Percentiles rank a stretch among this genome's conserved stretches.
Evolutionary conservation across 2,113 vertebrate species (phyloP).

Genomic region (Glaucidium brasilianum): DNA sequence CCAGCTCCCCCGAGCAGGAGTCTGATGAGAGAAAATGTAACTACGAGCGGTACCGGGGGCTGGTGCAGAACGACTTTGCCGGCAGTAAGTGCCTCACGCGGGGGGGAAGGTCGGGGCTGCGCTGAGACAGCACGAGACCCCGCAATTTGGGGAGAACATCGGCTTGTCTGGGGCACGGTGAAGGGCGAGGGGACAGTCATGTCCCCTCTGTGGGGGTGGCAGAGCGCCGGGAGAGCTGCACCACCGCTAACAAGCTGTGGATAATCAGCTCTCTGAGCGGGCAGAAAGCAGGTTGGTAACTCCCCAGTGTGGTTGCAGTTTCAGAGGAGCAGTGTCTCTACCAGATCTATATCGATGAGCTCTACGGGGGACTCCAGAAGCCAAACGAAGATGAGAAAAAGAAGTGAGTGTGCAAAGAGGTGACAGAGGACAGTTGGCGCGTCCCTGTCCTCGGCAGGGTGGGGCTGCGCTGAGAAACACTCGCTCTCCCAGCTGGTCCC

Average conservation of each 20-base stretch:
- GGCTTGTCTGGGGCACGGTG: not conserved
- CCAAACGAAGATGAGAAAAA: slow-evolving; percentile 95
- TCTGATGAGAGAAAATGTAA: slow-evolving; percentile 93
- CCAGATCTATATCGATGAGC: slow-evolving; percentile 94
- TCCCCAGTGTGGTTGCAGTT: slow-evolving; percentile 70
- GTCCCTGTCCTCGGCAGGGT: no score
- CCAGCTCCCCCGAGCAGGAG: slow-evolving; percentile 85
- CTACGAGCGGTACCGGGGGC: slow-evolving; percentile 93
- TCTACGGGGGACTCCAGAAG: slow-evolving; percentile 91
- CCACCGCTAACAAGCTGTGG: not conserved
- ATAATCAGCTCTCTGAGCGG: not conserved
- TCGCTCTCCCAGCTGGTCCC: not conserved
- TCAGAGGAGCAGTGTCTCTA: slow-evolving; percentile 96
- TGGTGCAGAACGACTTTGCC: slow-evolving; percentile 97
- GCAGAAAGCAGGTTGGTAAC: not conserved
- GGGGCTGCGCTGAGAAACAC: not conserved
- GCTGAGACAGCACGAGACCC: not conserved
- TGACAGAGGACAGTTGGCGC: no score
- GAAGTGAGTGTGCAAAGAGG: slow-evolving; percentile 77
- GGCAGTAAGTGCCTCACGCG: slow-evolving; percentile 82
- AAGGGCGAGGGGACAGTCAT: not conserved
- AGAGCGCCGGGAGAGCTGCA: not conserved
- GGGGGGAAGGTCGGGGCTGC: not conserved
- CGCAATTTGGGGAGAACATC: fast-evolving
- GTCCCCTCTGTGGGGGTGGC: not conserved